Percentiles rank a stretch among this genome's conserved stretches.
Conservation (phyloP, 2,797 vertebrate genomes). For the Acanthornis magna region DNA sequence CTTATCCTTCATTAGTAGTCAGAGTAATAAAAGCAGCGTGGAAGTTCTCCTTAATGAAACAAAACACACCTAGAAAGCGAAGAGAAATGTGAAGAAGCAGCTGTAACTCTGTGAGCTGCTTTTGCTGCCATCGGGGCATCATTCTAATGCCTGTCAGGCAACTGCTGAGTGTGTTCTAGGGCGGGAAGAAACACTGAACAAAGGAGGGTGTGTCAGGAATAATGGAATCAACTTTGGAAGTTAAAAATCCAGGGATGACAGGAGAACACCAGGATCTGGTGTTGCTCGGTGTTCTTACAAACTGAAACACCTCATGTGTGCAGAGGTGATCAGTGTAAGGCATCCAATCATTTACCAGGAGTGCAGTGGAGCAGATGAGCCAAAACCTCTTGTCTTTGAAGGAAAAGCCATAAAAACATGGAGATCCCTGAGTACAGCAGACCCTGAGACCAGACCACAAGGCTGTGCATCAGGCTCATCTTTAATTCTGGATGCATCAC, state of each 20-base stretch:
- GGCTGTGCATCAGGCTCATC: background rate
- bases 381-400: background rate
- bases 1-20: slow-evolving; percentile 6
- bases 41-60: background rate
- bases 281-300: background rate
- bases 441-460: background rate
- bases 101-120: background rate
- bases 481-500: background rate
- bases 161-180: background rate
- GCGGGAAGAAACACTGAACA: background rate
- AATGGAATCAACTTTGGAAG: background rate
- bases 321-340: background rate
- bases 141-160: background rate
- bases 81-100: background rate
- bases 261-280: background rate
- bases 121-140: background rate
- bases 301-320: background rate
- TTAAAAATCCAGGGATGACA: background rate
- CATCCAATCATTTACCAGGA: background rate
- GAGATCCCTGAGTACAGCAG: background rate
- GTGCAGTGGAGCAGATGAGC: background rate
- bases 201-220: background rate
- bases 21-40: slow-evolving; percentile 17
- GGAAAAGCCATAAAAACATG: background rate
- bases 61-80: background rate